Conservation (phyloP, 2,113 vertebrate species). For the Peromyscus californicus region DNA sequence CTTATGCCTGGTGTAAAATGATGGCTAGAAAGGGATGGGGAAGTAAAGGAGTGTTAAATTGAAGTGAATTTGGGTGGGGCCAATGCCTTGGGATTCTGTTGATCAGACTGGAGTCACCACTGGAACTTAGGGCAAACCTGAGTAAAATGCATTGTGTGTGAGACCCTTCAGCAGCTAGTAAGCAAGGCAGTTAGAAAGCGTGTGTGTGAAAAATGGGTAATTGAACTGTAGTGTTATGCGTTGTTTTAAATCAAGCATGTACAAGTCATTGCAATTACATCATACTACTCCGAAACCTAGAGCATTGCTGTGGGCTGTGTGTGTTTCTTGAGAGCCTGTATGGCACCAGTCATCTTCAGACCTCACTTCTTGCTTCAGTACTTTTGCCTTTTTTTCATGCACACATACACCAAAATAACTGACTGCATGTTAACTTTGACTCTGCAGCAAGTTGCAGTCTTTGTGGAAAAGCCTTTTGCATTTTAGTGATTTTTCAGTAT, state of each 20-base stretch:
- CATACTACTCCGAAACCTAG: conserved; percentile 88
- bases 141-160: conserved; percentile 84
- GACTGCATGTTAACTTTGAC: conserved; percentile 95
- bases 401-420: conserved; percentile 91
- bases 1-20: conserved; percentile 53
- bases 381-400: conserved; percentile 95
- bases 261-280: conserved; percentile 90
- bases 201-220: conserved; percentile 90
- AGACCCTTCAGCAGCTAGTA: conserved; percentile 91
- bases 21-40: conserved; percentile 62
- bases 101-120: conserved; percentile 81
- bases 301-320: conserved; percentile 96
- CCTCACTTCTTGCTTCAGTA: conserved; percentile 93
- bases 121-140: conserved; percentile 87
- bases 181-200: conserved; percentile 87
- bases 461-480: conserved; percentile 93
- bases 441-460: conserved; percentile 92
- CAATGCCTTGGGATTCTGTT: conserved; percentile 65
- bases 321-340: conserved; percentile 94
- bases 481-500: conserved; percentile 85
- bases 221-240: conserved; percentile 89
- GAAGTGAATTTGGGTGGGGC: conserved; percentile 67
- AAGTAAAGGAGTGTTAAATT: conserved; percentile 70
- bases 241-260: conserved; percentile 92
- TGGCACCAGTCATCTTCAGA: conserved; percentile 93